phyloP scores from a whole-genome alignment of 2,888 invertebrate genomes.

The Drosophila borborema region DNA sequence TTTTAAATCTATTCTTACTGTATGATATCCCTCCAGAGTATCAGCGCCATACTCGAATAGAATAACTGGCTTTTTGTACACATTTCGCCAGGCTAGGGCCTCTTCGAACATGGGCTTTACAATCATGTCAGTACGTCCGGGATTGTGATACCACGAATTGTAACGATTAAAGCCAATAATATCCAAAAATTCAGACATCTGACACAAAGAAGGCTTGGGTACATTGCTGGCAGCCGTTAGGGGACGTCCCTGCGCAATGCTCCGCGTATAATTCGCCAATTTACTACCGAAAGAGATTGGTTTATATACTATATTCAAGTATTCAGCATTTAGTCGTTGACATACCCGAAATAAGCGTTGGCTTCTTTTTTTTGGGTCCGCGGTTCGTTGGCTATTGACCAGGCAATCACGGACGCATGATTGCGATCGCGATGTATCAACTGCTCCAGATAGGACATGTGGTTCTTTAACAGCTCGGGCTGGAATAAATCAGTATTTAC shows the following conservation, averaged over 20 bases:
- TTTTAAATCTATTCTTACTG: slow-evolving; percentile 86
- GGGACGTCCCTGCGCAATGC: slow-evolving; percentile 87
- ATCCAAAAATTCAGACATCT: slow-evolving; percentile 88
- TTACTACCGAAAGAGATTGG: slow-evolving; percentile 83
- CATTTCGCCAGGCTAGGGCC: slow-evolving; percentile 91
- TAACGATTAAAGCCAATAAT: slow-evolving; percentile 98
- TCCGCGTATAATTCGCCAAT: slow-evolving; percentile 87
- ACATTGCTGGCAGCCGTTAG: slow-evolving; percentile 92
- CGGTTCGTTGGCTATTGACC: slow-evolving; percentile 99
- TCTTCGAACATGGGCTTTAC: slow-evolving; percentile 89
- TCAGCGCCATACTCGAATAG: slow-evolving; percentile 99
- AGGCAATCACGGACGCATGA: slow-evolving; percentile 96
- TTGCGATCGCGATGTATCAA: slow-evolving; percentile 96
- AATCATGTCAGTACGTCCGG: slow-evolving; percentile 93
- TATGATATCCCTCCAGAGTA: slow-evolving; percentile 95
- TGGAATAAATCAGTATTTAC: slow-evolving; percentile 93
- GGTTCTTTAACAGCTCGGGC: slow-evolving; percentile 90
- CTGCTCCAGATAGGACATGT: slow-evolving; percentile 94
- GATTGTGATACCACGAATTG: slow-evolving; percentile 96
- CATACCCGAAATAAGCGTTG: slow-evolving; percentile 91
- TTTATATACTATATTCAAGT: slow-evolving; percentile 38
- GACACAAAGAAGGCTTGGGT: slow-evolving; percentile 24
- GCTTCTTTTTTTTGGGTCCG: slow-evolving; percentile 89
- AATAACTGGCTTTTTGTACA: slow-evolving; percentile 94
- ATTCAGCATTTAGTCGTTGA: neutral